phyloP scores from a whole-genome alignment of 2,888 invertebrate genomes.

The Noctua comes region DNA sequence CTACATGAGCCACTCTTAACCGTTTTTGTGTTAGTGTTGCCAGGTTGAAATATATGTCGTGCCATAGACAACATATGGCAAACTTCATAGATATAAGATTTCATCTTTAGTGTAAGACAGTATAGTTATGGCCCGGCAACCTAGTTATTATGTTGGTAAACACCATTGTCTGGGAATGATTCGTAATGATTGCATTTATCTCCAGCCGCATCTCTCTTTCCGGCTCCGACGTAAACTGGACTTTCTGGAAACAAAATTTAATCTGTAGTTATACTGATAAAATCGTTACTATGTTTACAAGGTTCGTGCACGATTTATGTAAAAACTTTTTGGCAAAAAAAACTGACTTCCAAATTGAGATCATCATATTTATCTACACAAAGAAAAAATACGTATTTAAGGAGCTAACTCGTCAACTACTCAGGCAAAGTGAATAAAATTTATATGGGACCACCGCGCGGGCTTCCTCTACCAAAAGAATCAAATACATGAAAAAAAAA shows the following conservation, averaged over 20 bases:
- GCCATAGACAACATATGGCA: slow-evolving; percentile 61
- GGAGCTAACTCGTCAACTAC: neutral
- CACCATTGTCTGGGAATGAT: slow-evolving; percentile 87
- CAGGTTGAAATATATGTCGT: slow-evolving; percentile 67
- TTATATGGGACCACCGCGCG: neutral
- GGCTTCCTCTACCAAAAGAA: neutral
- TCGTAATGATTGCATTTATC: slow-evolving; percentile 84
- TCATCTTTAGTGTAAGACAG: slow-evolving; percentile 61
- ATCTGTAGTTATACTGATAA: neutral
- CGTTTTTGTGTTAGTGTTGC: slow-evolving; percentile 75
- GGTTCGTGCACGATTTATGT: too few relatives aligned
- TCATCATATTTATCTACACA: neutral
- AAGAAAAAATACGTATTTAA: neutral
- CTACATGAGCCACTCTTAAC: slow-evolving; percentile 88
- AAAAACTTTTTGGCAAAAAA: too few relatives aligned
- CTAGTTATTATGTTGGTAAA: slow-evolving; percentile 76
- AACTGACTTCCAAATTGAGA: too few relatives aligned
- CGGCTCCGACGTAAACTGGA: slow-evolving; percentile 84
- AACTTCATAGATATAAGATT: slow-evolving; percentile 60
- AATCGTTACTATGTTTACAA: neutral
- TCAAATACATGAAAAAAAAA: neutral
- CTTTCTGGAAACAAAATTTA: slow-evolving; percentile 73
- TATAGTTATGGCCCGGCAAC: slow-evolving; percentile 78
- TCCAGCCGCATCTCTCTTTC: slow-evolving; percentile 80
- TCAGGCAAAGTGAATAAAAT: neutral